Percentiles rank a stretch among this genome's conserved stretches.
Evolutionary conservation across 2,888 invertebrate genomes (phyloP).

Genomic region (Odontomyia ornata): DNA sequence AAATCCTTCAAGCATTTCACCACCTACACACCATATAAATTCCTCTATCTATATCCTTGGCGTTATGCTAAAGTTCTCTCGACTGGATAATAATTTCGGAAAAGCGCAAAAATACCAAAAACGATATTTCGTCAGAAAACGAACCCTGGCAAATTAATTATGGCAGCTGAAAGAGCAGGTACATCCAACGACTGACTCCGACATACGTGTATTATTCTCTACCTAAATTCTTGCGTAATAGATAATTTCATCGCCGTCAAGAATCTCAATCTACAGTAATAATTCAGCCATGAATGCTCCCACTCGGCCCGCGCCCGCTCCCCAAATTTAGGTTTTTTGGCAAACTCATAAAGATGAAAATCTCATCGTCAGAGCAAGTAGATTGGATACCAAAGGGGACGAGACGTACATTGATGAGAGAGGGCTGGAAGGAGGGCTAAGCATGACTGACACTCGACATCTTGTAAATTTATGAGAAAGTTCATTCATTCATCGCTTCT

Average conservation of each 20-base stretch:
- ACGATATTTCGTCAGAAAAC: not conserved
- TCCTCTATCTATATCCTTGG: no score
- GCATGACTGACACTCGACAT: constrained; percentile 6
- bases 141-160: constrained; percentile 12
- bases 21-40: not conserved
- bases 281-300: constrained; percentile 17
- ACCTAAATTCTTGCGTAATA: constrained; percentile 11
- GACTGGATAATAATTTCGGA: not conserved
- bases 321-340: no score
- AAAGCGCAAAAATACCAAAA: not conserved
- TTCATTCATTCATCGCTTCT: not conserved
- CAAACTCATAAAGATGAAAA: not conserved
- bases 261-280: constrained; percentile 18
- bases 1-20: constrained; percentile 4
- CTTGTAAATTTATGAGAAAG: constrained; percentile 38
- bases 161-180: not conserved
- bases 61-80: no score
- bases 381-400: no score
- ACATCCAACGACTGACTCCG: no score
- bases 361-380: no score
- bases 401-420: not conserved
- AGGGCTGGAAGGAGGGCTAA: not conserved
- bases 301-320: not conserved
- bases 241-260: constrained; percentile 17
- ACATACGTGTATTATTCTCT: not conserved